Evolutionary conservation across 2,113 vertebrate species (phyloP).

Genomic region (Australoheros scitulus): DNA sequence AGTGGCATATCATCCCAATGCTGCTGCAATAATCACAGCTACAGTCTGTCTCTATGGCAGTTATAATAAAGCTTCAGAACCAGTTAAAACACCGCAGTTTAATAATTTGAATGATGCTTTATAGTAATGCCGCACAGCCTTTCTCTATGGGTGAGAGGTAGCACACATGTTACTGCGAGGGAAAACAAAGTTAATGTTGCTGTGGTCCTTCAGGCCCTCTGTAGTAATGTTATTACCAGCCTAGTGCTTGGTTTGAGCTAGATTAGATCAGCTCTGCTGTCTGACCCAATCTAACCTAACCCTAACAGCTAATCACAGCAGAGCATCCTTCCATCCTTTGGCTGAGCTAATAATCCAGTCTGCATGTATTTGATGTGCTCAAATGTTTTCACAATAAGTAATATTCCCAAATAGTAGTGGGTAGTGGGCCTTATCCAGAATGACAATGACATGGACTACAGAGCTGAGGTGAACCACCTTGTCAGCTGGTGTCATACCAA

Average conservation of each 20-base stretch:
- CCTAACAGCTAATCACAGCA: background rate
- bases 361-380: background rate
- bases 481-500: too few relatives aligned
- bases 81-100: background rate
- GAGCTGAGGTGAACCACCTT: too few relatives aligned
- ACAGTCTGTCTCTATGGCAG: background rate
- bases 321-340: background rate
- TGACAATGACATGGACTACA: too few relatives aligned
- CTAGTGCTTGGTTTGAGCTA: background rate
- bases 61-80: background rate
- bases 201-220: background rate
- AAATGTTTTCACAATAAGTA: background rate
- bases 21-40: background rate
- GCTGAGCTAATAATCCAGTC: background rate
- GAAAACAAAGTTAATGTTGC: background rate
- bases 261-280: background rate
- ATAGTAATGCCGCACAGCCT: background rate
- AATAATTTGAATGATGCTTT: background rate
- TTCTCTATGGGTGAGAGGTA: background rate
- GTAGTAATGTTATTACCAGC: background rate
- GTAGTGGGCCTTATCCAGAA: too few relatives aligned
- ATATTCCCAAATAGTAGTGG: too few relatives aligned
- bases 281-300: background rate
- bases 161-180: background rate
- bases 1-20: background rate